Base-by-base conservation (phyloP, 2,888 invertebrate genomes). In the Sinotaia quadrata region DNA sequence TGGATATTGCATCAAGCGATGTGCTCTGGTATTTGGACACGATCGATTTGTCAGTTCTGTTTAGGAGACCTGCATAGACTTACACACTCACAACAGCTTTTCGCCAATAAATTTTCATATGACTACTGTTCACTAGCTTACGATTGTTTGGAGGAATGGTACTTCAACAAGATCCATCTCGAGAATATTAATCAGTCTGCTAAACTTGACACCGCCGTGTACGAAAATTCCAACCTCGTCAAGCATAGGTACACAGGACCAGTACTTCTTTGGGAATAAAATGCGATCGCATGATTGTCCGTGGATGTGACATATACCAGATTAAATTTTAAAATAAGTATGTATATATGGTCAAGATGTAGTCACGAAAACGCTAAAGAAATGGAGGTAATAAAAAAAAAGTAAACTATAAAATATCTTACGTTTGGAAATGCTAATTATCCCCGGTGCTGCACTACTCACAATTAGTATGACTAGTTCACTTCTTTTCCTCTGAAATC, bases 61-160 rank as follows among this genome's bases (percentile, higher is more conserved):
- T 67, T 83, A 2, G 69, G 71, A 10, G 83, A 84, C 54, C 70
- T 80, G 29, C 72, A 72, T 3, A 68, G 74, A 73, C 71, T 84
- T 41, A 58, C 68, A n/a, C 59, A 56, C n/a, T 18, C 54, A 7
- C 59, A 58, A 2, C 31, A 78, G 49, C 70, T 84, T 21, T 79
- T 84, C 60, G 81, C 79, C 24, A 84, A 84, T 69, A 84, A 84
- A 70, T 85, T 84, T 63, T 73, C 80, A 62, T 57, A 74, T 31
- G 73, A 74, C 8, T 78, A 63, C 58, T 72, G 81, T 36, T 76
- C 78, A 29, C 61, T 81, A 12, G 77, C 75, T 1, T 74, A 75
- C 27, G 80, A 84, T 59, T 84, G 84, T 68, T 44, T 85, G 51
- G 82, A 83, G 67, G 77, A 81, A 63, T 66, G 72, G 65, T 77